Conservation (phyloP, 2,113 vertebrate species). For the Tragelaphus scriptus region DNA sequence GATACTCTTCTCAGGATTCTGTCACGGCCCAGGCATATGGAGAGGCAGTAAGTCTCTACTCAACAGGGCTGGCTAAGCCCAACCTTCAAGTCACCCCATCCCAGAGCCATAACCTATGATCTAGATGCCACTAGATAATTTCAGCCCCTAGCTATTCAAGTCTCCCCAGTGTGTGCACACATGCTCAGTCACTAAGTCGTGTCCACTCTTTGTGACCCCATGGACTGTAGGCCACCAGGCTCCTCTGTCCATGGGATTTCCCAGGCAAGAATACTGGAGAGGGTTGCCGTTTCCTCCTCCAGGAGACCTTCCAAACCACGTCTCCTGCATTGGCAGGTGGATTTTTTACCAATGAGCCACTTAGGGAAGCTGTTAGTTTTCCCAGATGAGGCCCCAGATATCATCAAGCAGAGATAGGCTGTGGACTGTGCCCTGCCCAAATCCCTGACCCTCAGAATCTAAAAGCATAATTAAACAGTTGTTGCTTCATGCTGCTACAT, state of each 20-base stretch:
- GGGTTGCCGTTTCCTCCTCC: neutral
- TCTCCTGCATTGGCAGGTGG: neutral
- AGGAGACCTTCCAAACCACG: neutral
- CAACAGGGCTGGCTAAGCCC: neutral
- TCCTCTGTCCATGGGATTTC: neutral
- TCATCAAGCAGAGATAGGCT: neutral
- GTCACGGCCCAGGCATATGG: neutral
- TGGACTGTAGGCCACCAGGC: neutral
- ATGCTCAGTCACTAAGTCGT: neutral
- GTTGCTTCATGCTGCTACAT: neutral
- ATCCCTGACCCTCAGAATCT: neutral
- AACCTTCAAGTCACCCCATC: neutral
- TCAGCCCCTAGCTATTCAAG: neutral
- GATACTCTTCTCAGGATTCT: neutral
- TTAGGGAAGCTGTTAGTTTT: neutral
- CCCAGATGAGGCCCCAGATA: neutral
- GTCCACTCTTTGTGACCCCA: neutral
- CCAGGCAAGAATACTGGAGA: neutral
- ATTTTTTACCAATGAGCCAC: neutral
- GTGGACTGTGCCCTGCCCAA: neutral
- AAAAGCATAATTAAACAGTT: neutral
- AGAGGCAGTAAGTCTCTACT: neutral
- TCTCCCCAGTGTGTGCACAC: neutral
- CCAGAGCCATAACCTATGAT: neutral
- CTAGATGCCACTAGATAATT: neutral